phyloP scores from a whole-genome alignment of 2,888 invertebrate genomes.

The Tipula unca region DNA sequence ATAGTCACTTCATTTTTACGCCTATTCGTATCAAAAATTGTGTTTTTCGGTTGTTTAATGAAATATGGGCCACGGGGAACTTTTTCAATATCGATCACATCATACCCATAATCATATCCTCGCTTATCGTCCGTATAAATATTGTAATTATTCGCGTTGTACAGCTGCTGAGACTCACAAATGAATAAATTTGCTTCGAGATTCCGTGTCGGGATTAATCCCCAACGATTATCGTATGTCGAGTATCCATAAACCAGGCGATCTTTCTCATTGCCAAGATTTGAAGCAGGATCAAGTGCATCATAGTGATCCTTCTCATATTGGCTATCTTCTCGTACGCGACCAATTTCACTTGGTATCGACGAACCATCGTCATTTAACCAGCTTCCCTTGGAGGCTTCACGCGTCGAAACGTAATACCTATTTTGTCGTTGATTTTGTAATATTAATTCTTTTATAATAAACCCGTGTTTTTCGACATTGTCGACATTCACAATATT shows the following conservation, averaged over 20 bases:
- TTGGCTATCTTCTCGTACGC: conserved; percentile 51
- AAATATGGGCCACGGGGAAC: conserved; percentile 86
- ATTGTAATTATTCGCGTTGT: conserved; percentile 54
- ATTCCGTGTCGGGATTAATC: conserved; percentile 71
- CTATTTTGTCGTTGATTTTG: conserved; percentile 77
- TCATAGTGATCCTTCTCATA: conserved; percentile 35
- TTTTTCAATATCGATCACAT: conserved; percentile 67
- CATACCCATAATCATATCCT: conserved; percentile 77
- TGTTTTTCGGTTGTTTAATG: conserved; percentile 72
- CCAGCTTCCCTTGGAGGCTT: conserved; percentile 68
- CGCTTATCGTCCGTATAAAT: conserved; percentile 67
- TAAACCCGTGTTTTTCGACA: conserved; percentile 79
- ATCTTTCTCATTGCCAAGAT: conserved; percentile 45
- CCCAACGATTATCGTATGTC: conserved; percentile 66
- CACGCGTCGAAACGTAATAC: conserved; percentile 79
- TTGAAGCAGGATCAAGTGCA: neutral
- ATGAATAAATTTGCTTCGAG: conserved; percentile 71
- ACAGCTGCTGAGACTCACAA: conserved; percentile 55
- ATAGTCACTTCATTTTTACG: conserved; percentile 67
- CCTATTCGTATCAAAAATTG: conserved; percentile 72
- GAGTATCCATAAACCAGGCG: conserved; percentile 74
- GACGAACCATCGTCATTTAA: conserved; percentile 78
- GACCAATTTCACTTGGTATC: conserved; percentile 68
- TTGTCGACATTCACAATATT: conserved; percentile 73
- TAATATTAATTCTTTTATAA: conserved; percentile 69